phyloP scores from a whole-genome alignment of 2,888 invertebrate species.

The Nesidiocoris tenuis region DNA sequence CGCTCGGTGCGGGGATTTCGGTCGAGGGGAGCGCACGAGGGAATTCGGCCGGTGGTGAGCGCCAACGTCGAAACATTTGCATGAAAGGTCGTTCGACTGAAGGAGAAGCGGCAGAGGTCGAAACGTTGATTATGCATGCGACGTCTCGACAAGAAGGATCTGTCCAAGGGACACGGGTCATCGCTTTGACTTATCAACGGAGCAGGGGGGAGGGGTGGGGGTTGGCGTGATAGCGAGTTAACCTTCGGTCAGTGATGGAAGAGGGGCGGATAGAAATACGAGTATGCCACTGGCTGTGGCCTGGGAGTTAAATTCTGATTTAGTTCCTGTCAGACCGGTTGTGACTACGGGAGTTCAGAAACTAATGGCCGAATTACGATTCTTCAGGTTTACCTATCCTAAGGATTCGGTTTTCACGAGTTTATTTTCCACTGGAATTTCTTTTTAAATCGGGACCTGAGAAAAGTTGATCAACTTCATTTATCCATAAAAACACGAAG shows the following conservation, averaged over 20 bases:
- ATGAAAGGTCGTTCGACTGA: constrained; percentile 31
- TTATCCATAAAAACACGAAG: too few species aligned
- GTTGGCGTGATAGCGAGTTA: not conserved
- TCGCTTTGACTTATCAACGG: constrained; percentile 23
- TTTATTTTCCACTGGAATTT: too few species aligned
- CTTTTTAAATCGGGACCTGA: too few species aligned
- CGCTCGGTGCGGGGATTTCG: not conserved
- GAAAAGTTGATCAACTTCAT: too few species aligned
- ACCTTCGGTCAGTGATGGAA: not conserved
- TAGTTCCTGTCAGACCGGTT: too few species aligned
- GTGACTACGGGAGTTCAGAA: too few species aligned
- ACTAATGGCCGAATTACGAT: too few species aligned
- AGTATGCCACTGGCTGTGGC: too few species aligned
- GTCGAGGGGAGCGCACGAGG: not conserved
- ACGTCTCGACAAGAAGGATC: constrained; percentile 1
- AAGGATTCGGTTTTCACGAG: too few species aligned
- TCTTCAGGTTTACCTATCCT: too few species aligned
- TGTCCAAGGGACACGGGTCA: constrained; percentile 5
- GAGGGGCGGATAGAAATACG: not conserved
- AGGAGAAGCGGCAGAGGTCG: constrained; percentile 8
- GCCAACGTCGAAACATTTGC: constrained; percentile 14
- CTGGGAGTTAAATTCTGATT: too few species aligned
- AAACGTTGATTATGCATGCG: constrained; percentile 35
- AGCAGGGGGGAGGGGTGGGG: not conserved
- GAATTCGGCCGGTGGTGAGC: not conserved